Base-by-base conservation (phyloP, 2,888 invertebrate species). In the Stenoptilia bipunctidactyla region DNA sequence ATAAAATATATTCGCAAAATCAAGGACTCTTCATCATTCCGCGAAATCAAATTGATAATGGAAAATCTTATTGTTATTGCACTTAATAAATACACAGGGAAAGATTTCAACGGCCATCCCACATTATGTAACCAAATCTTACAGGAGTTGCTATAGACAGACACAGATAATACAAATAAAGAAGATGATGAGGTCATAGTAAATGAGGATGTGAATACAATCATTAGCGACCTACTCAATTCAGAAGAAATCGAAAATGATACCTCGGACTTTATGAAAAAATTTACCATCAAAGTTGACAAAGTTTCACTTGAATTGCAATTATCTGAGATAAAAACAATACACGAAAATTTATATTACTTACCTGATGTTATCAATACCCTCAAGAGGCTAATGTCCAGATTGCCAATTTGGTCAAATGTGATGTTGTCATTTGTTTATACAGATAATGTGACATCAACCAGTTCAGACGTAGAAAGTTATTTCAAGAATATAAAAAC, bases 401-500 rank as follows among this genome's bases (percentile, higher is more conserved):
- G 20, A 20, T 20, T 20, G 8, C 20, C 20, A 20, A 20, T 20
- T 20, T 20, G 20, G 20, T 20, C 20, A 20, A 20, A 20, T 20
- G 20, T 20, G 20, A 20, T 20, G 20, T 20, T 20, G 20, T 20
- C 20, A 20, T 20, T 20, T 20, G 20, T 20, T 20, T 20, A 20
- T 20, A 35, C 43, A 40, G 40, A 40, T 40, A 40, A 43, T 36
- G 43, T 40, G 38, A 40, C 40, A 38, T 39, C 43, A 36, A 40
- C 36, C 36, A 43, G 40, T 40, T 42, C 43, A 39, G 43, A 40
- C 40, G 43, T 43, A 34, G 39, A 43, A 43, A 43, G 39, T 43
- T 37, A 42, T 39, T 42, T 43, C 39, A 43, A 43, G 36, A 43
- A 43, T 40, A 43, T 40, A 39, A 43, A 43, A 40, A 40, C 36